A percentile compares a stretch with the other conserved stretches of the same genome.
Evolutionary conservation across 2,113 vertebrate genomes (phyloP).

Genomic region (Neodontobutis hainanensis): DNA sequence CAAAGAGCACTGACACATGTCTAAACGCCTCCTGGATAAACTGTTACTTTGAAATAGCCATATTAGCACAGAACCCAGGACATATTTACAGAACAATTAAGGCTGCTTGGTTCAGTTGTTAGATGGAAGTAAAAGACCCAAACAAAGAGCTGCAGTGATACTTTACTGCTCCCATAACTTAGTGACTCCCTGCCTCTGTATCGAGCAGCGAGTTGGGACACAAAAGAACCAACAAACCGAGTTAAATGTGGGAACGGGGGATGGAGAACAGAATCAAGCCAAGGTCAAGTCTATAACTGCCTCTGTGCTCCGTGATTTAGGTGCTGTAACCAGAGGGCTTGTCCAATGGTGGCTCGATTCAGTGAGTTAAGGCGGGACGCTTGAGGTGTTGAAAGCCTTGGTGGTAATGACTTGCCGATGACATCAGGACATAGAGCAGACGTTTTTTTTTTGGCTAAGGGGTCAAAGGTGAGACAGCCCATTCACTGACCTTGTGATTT

Average conservation of each 20-base stretch:
- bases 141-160: slow-evolving; percentile 19
- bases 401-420: slow-evolving; percentile 74
- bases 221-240: slow-evolving; percentile 60
- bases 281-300: slow-evolving; percentile 75
- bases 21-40: slow-evolving; percentile 37
- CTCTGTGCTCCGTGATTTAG: slow-evolving; percentile 61
- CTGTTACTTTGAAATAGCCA: neutral
- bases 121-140: slow-evolving; percentile 8
- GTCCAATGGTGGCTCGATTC: slow-evolving; percentile 37
- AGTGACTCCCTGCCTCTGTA: slow-evolving; percentile 18
- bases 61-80: neutral
- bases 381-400: slow-evolving; percentile 72
- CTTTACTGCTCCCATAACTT: slow-evolving; percentile 35
- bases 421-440: slow-evolving; percentile 73
- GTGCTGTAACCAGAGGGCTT: slow-evolving; percentile 28
- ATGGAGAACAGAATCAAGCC: slow-evolving; percentile 56
- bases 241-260: slow-evolving; percentile 53
- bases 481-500: slow-evolving; percentile 75
- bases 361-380: slow-evolving; percentile 38
- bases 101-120: neutral
- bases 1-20: slow-evolving; percentile 29
- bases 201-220: slow-evolving; percentile 11
- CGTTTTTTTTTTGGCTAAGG: slow-evolving; percentile 58
- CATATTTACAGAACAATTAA: slow-evolving; percentile 7
- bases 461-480: slow-evolving; percentile 71